These are phyloP conservation scores for Thalassaphorura encarpata DNA, from an alignment of 1,140 invertebrate genomes.

Conservation along the genomic window DNA sequence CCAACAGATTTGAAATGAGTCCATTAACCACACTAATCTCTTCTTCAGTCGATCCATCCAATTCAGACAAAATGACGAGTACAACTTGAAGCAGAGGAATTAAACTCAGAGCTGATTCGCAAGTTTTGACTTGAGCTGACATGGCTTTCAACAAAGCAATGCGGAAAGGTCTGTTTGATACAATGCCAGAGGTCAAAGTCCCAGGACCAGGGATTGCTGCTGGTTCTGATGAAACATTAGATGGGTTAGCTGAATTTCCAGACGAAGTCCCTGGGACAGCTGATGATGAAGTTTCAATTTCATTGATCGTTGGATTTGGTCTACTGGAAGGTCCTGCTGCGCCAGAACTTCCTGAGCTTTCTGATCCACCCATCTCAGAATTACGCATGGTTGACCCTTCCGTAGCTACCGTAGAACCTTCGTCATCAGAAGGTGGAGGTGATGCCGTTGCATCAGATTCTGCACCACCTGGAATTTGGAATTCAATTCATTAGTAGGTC, in stretches of 20 bases:
- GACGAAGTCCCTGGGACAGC: too few species aligned
- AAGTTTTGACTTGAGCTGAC: slow-evolving; percentile 49
- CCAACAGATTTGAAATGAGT: slow-evolving; percentile 16
- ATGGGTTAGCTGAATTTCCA: too few species aligned
- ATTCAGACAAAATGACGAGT: slow-evolving; percentile 78
- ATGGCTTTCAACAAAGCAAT: slow-evolving; percentile 55
- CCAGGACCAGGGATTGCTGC: too few species aligned
- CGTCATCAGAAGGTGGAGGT: slow-evolving; percentile 80
- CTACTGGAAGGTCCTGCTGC: slow-evolving; percentile 22
- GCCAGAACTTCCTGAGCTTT: slow-evolving; percentile 30
- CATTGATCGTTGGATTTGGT: slow-evolving; percentile 6
- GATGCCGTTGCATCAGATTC: slow-evolving; percentile 60
- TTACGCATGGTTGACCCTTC: slow-evolving; percentile 83
- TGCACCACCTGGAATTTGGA: slow-evolving; percentile 22
- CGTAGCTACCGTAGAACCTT: slow-evolving; percentile 84
- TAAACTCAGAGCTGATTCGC: slow-evolving; percentile 61
- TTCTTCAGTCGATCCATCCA: slow-evolving; percentile 26
- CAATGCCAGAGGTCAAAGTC: background rate
- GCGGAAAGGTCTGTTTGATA: slow-evolving; percentile 45
- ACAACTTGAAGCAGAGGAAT: slow-evolving; percentile 84
- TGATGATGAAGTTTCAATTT: too few species aligned
- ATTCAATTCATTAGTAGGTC: background rate
- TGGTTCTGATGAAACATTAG: too few species aligned
- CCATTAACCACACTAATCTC: slow-evolving; percentile 22
- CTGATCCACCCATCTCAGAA: slow-evolving; percentile 53